Percentiles rank a stretch among this genome's conserved stretches.
These are phyloP conservation scores for Ictalurus punctatus DNA, from an alignment of 2,113 vertebrate species.

Conservation along the genomic window DNA sequence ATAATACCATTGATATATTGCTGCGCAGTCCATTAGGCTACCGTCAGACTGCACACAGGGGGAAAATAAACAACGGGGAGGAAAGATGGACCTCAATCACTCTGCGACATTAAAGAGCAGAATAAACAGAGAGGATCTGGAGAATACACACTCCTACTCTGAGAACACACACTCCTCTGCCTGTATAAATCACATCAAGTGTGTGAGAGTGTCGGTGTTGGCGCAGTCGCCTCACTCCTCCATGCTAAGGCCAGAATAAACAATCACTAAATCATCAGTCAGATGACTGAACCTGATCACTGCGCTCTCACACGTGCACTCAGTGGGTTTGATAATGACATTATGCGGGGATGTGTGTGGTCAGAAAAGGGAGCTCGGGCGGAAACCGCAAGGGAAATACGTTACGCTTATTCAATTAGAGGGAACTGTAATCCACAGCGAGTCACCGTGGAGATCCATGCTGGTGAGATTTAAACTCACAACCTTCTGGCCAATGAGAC, in stretches of 20 bases:
- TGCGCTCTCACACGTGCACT: not conserved
- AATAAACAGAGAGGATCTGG: not conserved
- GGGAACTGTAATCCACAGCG: not conserved
- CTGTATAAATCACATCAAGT: not conserved
- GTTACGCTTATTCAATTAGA: not conserved
- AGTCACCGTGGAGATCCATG: not conserved
- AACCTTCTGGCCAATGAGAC: not conserved
- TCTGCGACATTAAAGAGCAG: not conserved
- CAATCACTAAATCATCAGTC: not conserved
- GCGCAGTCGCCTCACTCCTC: not conserved
- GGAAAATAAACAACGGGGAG: not conserved
- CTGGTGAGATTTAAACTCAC: not conserved
- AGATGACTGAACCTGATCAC: not conserved
- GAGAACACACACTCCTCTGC: not conserved
- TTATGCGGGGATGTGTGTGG: not conserved
- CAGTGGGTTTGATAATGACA: not conserved
- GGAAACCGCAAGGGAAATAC: not conserved
- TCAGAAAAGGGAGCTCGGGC: not conserved
- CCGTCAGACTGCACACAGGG: not conserved
- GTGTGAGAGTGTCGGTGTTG: constrained; percentile 2
- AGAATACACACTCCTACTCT: not conserved
- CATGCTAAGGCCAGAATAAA: not conserved
- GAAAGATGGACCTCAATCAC: not conserved
- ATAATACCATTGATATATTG: not conserved
- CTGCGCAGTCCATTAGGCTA: not conserved